phyloP scores from a whole-genome alignment of 2,113 vertebrate species.

The Barbus barbus region DNA sequence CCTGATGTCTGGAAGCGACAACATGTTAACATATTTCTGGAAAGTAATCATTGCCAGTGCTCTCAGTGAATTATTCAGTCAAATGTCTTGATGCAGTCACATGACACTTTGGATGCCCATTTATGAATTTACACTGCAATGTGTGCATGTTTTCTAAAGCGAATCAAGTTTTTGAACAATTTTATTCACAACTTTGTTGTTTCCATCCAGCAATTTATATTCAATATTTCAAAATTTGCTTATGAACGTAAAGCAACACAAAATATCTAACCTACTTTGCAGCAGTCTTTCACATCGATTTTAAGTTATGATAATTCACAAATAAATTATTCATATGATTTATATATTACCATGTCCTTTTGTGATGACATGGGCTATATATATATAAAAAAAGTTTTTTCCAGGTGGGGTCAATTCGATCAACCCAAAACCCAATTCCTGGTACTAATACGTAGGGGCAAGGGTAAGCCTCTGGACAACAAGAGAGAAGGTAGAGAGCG shows the following conservation, averaged over 20 bases:
- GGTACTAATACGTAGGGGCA: conserved; percentile 54
- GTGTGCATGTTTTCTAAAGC: background rate
- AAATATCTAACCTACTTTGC: background rate
- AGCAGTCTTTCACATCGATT: background rate
- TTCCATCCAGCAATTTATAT: too few relatives aligned
- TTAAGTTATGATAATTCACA: background rate
- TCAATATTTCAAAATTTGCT: background rate
- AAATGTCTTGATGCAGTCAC: background rate
- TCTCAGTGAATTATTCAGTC: background rate
- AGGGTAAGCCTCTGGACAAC: conserved; percentile 63
- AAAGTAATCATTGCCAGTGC: background rate
- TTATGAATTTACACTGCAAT: background rate
- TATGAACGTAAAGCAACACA: background rate
- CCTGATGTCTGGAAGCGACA: background rate
- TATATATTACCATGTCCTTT: conserved; percentile 28
- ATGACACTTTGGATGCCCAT: background rate
- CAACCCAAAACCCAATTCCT: conserved; percentile 64
- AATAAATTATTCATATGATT: background rate
- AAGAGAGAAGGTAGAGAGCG: conserved; percentile 43
- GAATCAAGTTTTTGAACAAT: background rate
- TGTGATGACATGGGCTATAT: conserved; percentile 40
- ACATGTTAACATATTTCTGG: background rate
- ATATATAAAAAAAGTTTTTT: conserved; percentile 67
- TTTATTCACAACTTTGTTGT: background rate
- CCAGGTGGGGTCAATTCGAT: conserved; percentile 60